These are phyloP conservation scores for Struthidea cinerea DNA, from an alignment of 2,113 vertebrate species.

Conservation along the genomic window DNA sequence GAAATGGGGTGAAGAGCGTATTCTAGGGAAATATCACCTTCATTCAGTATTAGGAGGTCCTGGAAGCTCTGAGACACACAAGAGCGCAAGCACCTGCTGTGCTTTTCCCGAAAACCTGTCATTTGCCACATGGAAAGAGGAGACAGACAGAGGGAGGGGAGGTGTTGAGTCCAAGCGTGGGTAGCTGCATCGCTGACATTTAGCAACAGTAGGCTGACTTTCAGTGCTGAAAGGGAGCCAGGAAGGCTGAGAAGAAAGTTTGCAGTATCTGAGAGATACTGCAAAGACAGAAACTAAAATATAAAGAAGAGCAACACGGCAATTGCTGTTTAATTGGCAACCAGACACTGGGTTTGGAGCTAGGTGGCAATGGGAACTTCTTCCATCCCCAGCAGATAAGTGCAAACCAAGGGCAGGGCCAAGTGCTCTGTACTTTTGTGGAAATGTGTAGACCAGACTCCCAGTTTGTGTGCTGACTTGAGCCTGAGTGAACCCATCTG, in stretches of 20 bases:
- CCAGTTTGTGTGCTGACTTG: neutral
- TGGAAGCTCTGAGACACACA: neutral
- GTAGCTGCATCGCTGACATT: slow-evolving; percentile 53
- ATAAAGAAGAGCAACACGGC: neutral
- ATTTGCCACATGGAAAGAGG: slow-evolving; percentile 20
- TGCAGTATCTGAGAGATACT: neutral
- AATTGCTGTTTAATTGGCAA: neutral
- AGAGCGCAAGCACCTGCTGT: neutral
- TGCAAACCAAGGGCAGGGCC: neutral
- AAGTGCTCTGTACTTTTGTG: neutral
- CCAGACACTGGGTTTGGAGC: neutral
- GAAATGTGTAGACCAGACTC: neutral
- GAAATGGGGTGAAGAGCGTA: neutral
- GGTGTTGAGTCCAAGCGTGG: slow-evolving; percentile 42
- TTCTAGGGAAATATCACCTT: neutral
- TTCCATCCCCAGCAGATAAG: neutral
- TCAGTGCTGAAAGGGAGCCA: slow-evolving; percentile 47
- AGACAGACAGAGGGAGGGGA: slow-evolving; percentile 62
- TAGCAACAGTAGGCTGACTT: slow-evolving; percentile 41
- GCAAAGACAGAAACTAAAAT: slow-evolving; percentile 23
- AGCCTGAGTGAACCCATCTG: neutral
- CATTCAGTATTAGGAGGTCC: neutral
- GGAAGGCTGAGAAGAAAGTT: slow-evolving; percentile 34
- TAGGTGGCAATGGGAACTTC: neutral
- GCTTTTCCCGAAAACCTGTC: slow-evolving; percentile 18